These are phyloP conservation scores for Chloroclystis v-ata DNA, from an alignment of 2,888 invertebrate genomes.

Conservation along the genomic window DNA sequence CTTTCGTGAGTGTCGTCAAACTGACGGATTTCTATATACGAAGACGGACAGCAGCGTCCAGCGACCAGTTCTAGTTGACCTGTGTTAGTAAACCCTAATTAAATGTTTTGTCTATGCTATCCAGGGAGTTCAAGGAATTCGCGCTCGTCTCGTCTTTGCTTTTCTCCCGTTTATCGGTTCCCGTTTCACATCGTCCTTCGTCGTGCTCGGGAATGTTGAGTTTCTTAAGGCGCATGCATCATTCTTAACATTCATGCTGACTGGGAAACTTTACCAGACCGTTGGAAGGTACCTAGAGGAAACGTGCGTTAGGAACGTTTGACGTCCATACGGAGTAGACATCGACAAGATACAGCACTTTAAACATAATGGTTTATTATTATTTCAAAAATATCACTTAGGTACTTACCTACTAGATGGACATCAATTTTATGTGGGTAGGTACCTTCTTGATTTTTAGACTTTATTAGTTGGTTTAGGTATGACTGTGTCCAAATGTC, in stretches of 20 bases:
- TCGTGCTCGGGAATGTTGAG: conserved; percentile 50
- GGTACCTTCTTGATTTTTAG: no score
- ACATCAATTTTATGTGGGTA: no score
- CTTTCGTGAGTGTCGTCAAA: no score
- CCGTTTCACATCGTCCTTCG: conserved; percentile 66
- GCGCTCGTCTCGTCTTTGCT: conserved; percentile 59
- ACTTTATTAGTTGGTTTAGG: no score
- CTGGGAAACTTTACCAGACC: conserved; percentile 23
- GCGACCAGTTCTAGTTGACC: no score
- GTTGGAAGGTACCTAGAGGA: conserved; percentile 53
- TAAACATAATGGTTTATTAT: no score
- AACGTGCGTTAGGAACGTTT: conserved; percentile 28
- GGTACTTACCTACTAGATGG: no score
- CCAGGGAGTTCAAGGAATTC: conserved; percentile 76
- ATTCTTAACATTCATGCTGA: conserved; percentile 40
- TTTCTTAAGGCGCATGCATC: conserved; percentile 53
- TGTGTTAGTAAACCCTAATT: no score
- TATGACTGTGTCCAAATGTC: no score
- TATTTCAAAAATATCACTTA: no score
- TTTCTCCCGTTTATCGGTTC: conserved; percentile 65
- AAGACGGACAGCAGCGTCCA: no score
- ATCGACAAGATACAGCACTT: conserved; percentile 35
- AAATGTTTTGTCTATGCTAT: conserved; percentile 31
- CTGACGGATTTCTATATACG: no score
- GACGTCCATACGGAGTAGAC: conserved; percentile 38